Evolutionary conservation across 1,140 invertebrate genomes (phyloP), one percentile per base, ranked within the genome.

Genomic region (Drosophila dunni): DNA sequence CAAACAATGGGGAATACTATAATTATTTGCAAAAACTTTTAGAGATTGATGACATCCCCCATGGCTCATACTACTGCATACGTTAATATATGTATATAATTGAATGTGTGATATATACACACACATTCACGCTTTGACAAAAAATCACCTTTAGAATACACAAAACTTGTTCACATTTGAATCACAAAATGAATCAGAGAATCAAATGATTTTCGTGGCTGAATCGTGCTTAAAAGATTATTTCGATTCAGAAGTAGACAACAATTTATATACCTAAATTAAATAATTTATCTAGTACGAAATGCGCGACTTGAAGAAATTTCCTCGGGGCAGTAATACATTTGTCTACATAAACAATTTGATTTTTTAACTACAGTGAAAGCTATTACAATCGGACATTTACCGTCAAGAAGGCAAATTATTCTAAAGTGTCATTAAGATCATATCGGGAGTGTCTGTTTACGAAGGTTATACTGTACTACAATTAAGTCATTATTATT

Each of bases 161-260:
- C 13, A 56, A 68, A 69, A 63, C 50, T 33, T 45, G 58, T 70
- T 70, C 42, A 1, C 9, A 33, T 70, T 70, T 48, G 15, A 63
- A 20, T 20, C 17, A 20, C 17, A 20, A 20, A 62, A 70, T 70
- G 58, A 70, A 63, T 70, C 67, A 70, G 58, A 54, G 46, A 54
- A n/a, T 17, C 17, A 38, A 45, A 45, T 45, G 46, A 17, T 69
- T 51, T 34, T 53, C 46, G 33, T 33, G 29, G 36, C 24, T n/a
- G 20, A 13, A 60, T 11, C 40, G 33, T 46, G 44, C 54, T 68
- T 33, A 36, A 3, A 29, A 75, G 63, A 33, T 6, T 82, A 65
- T 68, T 78, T 60, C 69, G 67, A 56, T 78, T 74, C 58, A 53
- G 62, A 56, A 34, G 9, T 13, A 34, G n/a, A 13, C 24, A 9